phyloP scores from a whole-genome alignment of 2,888 invertebrate genomes.

The Isoperla grammatica region DNA sequence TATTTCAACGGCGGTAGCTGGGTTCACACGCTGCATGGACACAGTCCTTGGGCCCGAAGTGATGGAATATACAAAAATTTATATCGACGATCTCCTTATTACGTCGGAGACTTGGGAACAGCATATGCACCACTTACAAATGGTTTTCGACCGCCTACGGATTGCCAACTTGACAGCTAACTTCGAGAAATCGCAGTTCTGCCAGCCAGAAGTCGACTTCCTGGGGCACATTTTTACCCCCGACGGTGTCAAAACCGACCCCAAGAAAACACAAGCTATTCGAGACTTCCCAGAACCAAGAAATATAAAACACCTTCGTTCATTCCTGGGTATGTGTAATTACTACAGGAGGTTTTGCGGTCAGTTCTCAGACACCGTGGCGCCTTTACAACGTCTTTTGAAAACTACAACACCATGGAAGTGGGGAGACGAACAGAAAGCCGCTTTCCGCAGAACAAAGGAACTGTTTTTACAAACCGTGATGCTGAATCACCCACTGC shows the following conservation, averaged over 20 bases:
- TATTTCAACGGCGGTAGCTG: not conserved
- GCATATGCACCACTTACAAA: not conserved
- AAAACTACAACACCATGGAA: slow-evolving; percentile 19
- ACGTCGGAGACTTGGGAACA: not conserved
- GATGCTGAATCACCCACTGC: slow-evolving; percentile 21
- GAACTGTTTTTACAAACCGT: slow-evolving; percentile 25
- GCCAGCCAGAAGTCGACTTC: not conserved
- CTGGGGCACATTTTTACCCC: not conserved
- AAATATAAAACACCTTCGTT: slow-evolving; percentile 34
- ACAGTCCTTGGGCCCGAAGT: not conserved
- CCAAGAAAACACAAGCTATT: slow-evolving; percentile 25
- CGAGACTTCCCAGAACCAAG: slow-evolving; percentile 33
- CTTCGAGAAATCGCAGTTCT: not conserved
- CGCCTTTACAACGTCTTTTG: slow-evolving; percentile 29
- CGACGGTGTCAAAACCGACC: not conserved
- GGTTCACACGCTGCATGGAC: not conserved
- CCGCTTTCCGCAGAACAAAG: slow-evolving; percentile 24
- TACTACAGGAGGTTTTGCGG: not conserved
- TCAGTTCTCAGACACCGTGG: not conserved
- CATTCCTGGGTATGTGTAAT: slow-evolving; percentile 24
- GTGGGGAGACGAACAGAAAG: slow-evolving; percentile 23
- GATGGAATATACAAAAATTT: not conserved
- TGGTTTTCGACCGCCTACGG: not conserved
- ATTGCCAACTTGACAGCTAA: not conserved
- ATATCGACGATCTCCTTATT: not conserved